Base-by-base conservation (phyloP, 2,113 vertebrate genomes). In the Glareola pratincola region DNA sequence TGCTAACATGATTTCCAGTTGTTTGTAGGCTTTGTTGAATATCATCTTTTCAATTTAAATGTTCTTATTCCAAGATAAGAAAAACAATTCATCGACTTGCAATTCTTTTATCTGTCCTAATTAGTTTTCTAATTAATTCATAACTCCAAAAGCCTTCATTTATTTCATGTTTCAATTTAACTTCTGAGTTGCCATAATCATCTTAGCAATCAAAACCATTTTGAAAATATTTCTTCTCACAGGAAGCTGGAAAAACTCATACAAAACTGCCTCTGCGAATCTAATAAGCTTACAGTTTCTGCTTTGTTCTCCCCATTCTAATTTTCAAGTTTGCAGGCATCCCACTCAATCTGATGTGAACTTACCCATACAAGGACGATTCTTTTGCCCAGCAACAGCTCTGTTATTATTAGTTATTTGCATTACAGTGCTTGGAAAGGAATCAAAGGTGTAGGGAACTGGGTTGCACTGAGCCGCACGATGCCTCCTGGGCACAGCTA, bases 101-200 rank as follows among this genome's bases (percentile, higher is more conserved):
- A 63, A 62, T 94, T 90, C 85, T 90, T 93, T 97, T 95, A 94
- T 96, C 82, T 72, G 51, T 88, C 92, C 88, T 96, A 93, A 92
- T 95, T 94, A 91, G 68, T 67, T 96, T 97, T 96, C 84, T 94
- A 97, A 97, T 96, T 97, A 96, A 96, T 95, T 96, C 88, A 80
- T 71, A 94, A 95, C 76, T 97, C 97, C 64, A 54, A 95, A 96
- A 96, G 5, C 68, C 68, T 82, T 94, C 71, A 82, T 94, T 97
- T 96, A 90, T 96, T 97, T 96, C 88, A 94, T 92, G 93, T 94
- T 97, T 96, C 93, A 92, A 96, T 97, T 97, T 97, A 96, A 82
- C 72, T 90, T 94, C 45, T 0, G 2, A 95, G 69, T 47, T 92
- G 93, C 84, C 43, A 57, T 88, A 86, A 97, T 97, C 88, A 92